Percentiles rank a stretch among this genome's conserved stretches.
phyloP scores from a whole-genome alignment of 2,113 vertebrate species.

The Myrmophylax atrothorax region DNA sequence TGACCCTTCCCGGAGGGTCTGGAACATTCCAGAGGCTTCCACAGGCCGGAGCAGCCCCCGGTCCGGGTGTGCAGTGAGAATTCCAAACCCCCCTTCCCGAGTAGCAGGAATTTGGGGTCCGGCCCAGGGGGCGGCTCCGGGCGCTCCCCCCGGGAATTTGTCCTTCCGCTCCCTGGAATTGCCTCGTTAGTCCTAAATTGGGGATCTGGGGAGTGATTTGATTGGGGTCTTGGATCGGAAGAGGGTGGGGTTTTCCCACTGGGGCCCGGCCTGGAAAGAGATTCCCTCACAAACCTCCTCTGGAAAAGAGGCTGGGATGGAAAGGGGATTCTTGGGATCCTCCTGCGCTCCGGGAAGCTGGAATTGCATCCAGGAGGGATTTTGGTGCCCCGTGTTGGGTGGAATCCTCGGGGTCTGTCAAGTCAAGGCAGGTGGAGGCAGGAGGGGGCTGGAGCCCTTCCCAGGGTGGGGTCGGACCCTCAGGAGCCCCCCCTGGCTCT shows the following conservation, averaged over 20 bases:
- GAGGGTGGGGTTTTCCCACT: not conserved
- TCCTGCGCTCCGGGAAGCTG: not conserved
- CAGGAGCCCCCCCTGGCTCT: not conserved
- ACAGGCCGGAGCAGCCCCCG: not conserved
- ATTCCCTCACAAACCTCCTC: not conserved
- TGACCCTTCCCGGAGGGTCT: slow-evolving; percentile 65
- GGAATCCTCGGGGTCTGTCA: not conserved
- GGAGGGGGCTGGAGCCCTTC: not conserved
- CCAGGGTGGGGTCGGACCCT: not conserved
- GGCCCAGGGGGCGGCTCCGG: not conserved
- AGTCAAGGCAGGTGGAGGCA: not conserved
- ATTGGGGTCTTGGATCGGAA: not conserved
- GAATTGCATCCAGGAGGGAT: not conserved
- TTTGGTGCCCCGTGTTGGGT: not conserved
- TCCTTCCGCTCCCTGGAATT: not conserved
- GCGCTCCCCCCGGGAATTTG: not conserved
- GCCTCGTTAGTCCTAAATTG: not conserved
- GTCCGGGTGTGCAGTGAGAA: not conserved
- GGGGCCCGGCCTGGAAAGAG: not conserved
- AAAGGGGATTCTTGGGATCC: not conserved
- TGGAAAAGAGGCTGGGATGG: not conserved
- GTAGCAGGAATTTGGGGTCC: slow-evolving; percentile 11
- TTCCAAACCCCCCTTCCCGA: not conserved
- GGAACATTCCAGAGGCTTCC: not conserved
- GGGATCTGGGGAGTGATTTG: not conserved